A percentile compares a stretch with the other conserved stretches of the same genome.
Conservation (phyloP, 2,113 vertebrate species). For the Sprattus sprattus region DNA sequence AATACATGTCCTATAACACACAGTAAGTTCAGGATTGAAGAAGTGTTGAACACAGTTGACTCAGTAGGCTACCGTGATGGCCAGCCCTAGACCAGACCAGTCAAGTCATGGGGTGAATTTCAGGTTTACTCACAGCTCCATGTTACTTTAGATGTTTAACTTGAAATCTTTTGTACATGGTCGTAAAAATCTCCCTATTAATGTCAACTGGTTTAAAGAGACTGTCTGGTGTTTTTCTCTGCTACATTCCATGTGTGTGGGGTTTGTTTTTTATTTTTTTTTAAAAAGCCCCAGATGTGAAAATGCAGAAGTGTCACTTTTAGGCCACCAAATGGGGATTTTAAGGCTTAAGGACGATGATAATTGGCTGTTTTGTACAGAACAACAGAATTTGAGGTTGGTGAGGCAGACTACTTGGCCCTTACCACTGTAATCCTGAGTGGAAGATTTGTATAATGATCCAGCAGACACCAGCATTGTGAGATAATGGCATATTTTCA, state of each 20-base stretch:
- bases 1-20: not conserved
- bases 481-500: not conserved
- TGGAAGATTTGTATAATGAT: not conserved
- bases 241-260: not conserved
- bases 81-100: not conserved
- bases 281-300: not conserved
- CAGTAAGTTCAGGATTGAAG: not conserved
- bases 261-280: not conserved
- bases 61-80: not conserved
- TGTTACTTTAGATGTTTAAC: conserved; percentile 62
- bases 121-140: conserved; percentile 48
- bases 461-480: not conserved
- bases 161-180: conserved; percentile 25
- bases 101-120: conserved; percentile 16
- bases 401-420: not conserved
- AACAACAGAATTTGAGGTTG: not conserved
- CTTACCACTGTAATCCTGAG: not conserved
- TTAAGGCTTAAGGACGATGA: not conserved
- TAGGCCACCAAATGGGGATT: not conserved
- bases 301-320: not conserved
- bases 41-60: not conserved
- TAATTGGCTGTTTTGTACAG: not conserved
- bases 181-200: conserved; percentile 18
- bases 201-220: not conserved
- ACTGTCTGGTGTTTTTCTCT: not conserved